These are phyloP conservation scores for Pheosia gnoma DNA, from an alignment of 2,888 invertebrate species.

Conservation along the genomic window DNA sequence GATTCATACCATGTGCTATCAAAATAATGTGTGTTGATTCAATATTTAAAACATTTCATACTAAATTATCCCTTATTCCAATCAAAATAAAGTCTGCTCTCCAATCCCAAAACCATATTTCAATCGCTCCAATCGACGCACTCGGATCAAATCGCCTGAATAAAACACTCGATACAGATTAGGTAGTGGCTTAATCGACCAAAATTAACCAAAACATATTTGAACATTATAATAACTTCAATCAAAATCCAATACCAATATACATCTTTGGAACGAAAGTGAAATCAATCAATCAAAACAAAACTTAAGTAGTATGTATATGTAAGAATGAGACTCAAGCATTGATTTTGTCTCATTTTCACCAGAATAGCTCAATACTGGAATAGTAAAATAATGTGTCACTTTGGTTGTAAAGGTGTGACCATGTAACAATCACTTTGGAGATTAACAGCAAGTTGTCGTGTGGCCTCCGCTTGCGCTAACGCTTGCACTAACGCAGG, in stretches of 20 bases:
- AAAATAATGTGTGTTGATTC: too few relatives aligned
- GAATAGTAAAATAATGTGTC: too few relatives aligned
- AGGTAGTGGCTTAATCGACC: not conserved
- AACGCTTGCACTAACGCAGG: slow-evolving; percentile 53
- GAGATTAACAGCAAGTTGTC: not conserved
- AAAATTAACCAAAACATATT: not conserved
- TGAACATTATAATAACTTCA: not conserved
- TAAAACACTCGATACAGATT: not conserved
- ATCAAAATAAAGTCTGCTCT: not conserved
- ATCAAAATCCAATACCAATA: not conserved
- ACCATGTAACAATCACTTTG: not conserved
- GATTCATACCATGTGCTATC: not conserved
- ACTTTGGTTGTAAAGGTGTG: not conserved
- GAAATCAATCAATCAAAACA: not conserved
- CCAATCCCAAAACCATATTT: not conserved
- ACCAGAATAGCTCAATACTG: too few relatives aligned
- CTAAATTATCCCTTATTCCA: not conserved
- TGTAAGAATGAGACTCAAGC: too few relatives aligned
- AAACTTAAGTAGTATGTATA: too few relatives aligned
- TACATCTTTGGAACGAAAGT: not conserved
- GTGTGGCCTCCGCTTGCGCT: slow-evolving; percentile 19
- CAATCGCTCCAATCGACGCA: not conserved
- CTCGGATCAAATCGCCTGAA: not conserved
- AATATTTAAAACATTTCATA: not conserved
- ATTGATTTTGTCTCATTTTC: too few relatives aligned